phyloP scores from a whole-genome alignment of 2,888 invertebrate genomes.

The Habrosyne pyritoides region DNA sequence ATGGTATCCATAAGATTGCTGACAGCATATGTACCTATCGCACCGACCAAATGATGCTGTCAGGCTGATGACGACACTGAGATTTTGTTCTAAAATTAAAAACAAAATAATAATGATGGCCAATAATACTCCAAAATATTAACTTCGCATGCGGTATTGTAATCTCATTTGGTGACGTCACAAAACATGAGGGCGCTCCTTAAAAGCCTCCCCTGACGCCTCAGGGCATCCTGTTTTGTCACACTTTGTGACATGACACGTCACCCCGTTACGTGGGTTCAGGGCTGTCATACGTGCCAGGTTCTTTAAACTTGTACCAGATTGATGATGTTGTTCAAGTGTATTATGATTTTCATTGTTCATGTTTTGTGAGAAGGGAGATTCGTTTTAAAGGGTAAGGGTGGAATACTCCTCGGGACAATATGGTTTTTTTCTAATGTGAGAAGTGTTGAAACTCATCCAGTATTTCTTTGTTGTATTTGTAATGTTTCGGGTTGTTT shows the following conservation, averaged over 20 bases:
- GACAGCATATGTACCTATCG: too few species aligned
- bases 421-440: not conserved
- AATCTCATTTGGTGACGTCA: conserved; percentile 28
- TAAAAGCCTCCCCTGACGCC: conserved; percentile 53
- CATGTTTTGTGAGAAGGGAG: not conserved
- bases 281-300: not conserved
- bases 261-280: conserved; percentile 30
- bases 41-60: too few species aligned
- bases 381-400: not conserved
- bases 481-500: not conserved
- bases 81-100: too few species aligned
- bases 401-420: not conserved
- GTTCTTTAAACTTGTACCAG: not conserved
- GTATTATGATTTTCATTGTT: not conserved
- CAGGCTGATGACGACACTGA: too few species aligned
- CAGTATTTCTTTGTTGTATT: not conserved
- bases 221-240: conserved; percentile 62
- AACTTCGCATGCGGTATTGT: conserved; percentile 15
- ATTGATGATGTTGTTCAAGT: not conserved
- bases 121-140: conserved; percentile 4
- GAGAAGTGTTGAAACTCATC: not conserved
- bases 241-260: conserved; percentile 54
- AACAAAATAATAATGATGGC: too few species aligned
- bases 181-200: conserved; percentile 40
- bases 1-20: too few species aligned